Evolutionary conservation across 2,113 vertebrate genomes (phyloP).

Genomic region (Ptilorrhoa leucosticta): DNA sequence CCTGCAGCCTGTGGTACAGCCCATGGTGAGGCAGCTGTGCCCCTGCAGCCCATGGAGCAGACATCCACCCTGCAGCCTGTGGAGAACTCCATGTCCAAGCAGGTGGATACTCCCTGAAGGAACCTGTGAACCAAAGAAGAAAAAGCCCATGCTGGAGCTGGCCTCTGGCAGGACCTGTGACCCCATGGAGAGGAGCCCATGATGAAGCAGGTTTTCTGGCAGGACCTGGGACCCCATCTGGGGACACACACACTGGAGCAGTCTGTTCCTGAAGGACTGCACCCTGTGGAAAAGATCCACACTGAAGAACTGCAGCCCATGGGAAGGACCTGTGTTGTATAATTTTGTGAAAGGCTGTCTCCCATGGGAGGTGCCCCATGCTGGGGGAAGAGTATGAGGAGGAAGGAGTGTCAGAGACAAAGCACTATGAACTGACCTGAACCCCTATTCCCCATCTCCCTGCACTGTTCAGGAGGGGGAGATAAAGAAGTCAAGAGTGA

Average conservation of each 20-base stretch:
- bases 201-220: not conserved
- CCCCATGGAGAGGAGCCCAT: not conserved
- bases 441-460: not conserved
- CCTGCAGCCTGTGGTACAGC: not conserved
- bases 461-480: not conserved
- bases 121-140: not conserved
- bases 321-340: not conserved
- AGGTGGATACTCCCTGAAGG: not conserved
- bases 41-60: not conserved
- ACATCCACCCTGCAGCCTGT: not conserved
- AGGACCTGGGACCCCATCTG: not conserved
- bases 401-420: not conserved
- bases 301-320: not conserved
- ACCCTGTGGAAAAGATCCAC: not conserved
- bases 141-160: not conserved
- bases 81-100: not conserved
- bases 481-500: not conserved
- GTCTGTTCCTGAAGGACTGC: not conserved
- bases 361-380: not conserved
- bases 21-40: not conserved
- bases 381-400: not conserved
- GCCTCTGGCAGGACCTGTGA: not conserved
- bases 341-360: not conserved
- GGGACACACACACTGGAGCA: not conserved
- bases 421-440: not conserved